These are phyloP conservation scores for Lasioglossum calceatum DNA, from an alignment of 2,888 invertebrate genomes.

Conservation along the genomic window DNA sequence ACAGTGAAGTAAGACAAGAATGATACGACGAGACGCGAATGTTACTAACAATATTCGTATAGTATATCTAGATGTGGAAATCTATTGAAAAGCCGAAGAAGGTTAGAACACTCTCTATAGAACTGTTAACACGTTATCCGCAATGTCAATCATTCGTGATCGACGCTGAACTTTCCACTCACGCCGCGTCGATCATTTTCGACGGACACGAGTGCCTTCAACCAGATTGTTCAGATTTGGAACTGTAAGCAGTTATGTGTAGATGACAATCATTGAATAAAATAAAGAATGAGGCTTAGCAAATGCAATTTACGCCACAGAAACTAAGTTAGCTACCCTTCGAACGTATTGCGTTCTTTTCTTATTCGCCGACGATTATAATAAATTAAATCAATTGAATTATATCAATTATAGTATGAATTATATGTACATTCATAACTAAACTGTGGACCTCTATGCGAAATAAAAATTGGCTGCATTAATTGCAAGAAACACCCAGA, in stretches of 20 bases:
- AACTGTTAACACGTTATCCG: neutral
- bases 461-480: too few species aligned
- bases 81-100: neutral
- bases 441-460: too few species aligned
- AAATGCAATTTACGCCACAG: neutral
- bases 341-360: neutral
- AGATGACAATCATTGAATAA: neutral
- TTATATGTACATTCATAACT: too few species aligned
- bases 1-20: neutral
- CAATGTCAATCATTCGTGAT: neutral
- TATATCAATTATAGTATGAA: too few species aligned
- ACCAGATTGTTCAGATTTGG: neutral
- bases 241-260: neutral
- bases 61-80: neutral
- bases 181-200: neutral
- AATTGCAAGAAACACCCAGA: too few species aligned
- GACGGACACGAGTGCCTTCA: neutral
- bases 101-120: neutral
- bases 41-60: neutral
- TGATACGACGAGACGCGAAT: neutral
- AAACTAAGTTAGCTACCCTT: neutral
- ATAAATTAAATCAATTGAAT: neutral
- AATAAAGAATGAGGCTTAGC: neutral
- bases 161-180: conserved; percentile 5
- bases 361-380: neutral